Conservation (phyloP, 1,140 invertebrate genomes). For the Leguminivora glycinivorella region DNA sequence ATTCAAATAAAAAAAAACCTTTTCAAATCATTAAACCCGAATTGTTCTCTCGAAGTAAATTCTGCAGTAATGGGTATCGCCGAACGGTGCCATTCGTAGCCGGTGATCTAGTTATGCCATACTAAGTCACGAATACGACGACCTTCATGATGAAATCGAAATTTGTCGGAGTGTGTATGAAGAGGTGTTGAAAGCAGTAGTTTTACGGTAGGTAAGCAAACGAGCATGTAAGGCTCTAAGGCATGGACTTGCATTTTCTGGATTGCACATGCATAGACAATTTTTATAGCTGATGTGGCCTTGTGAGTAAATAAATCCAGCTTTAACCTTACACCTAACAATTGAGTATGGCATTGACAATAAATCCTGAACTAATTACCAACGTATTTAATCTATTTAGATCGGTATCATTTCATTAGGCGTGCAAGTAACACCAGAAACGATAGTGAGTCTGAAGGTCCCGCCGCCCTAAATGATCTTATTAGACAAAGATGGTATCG, state of each 20-base stretch:
- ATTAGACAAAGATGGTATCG: slow-evolving; percentile 7
- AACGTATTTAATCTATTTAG: background rate
- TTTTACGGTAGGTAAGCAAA: slow-evolving; percentile 3
- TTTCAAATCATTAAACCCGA: too few relatives aligned
- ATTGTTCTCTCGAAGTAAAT: slow-evolving; percentile 42
- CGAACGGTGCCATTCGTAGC: slow-evolving; percentile 55
- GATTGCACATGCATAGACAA: too few relatives aligned
- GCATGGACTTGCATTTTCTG: too few relatives aligned
- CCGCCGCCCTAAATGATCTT: background rate
- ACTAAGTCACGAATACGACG: slow-evolving; percentile 58
- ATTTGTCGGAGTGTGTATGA: slow-evolving; percentile 34
- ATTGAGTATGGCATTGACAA: too few relatives aligned
- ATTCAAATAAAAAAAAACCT: too few relatives aligned
- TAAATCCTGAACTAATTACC: too few relatives aligned
- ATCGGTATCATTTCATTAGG: slow-evolving; percentile 3
- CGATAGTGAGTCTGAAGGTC: background rate
- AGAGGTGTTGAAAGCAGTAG: slow-evolving; percentile 30
- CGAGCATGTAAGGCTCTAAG: background rate
- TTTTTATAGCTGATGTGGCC: too few relatives aligned
- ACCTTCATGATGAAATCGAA: slow-evolving; percentile 69
- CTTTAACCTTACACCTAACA: too few relatives aligned
- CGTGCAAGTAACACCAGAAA: background rate
- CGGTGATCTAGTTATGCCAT: slow-evolving; percentile 64
- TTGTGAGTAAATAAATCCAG: too few relatives aligned
- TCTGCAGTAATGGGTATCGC: slow-evolving; percentile 53